phyloP scores from a whole-genome alignment of 2,797 vertebrate species.

The Onychomys torridus region DNA sequence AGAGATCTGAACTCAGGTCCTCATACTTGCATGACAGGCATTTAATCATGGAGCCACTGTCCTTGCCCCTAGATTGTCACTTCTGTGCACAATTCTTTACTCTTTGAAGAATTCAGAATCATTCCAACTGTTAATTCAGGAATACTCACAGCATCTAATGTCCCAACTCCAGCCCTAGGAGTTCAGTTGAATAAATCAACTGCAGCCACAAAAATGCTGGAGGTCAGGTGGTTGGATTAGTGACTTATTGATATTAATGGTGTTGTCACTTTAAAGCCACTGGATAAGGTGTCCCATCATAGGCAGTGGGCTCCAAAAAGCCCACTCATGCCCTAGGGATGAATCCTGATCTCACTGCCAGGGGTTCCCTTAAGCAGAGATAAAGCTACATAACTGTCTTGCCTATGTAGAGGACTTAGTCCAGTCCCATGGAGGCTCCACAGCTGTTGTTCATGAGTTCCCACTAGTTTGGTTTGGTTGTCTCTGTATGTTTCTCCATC shows the following conservation, averaged over 20 bases:
- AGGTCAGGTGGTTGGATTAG: background rate
- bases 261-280: background rate
- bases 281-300: background rate
- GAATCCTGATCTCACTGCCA: no score
- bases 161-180: background rate
- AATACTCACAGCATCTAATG: background rate
- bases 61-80: background rate
- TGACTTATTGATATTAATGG: background rate
- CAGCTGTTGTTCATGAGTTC: no score
- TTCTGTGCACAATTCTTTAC: conserved; percentile 4
- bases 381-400: no score
- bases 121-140: background rate
- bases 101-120: background rate
- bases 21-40: background rate
- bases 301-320: no score
- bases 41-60: background rate
- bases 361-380: no score
- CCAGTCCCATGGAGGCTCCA: no score
- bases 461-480: no score
- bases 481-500: no score
- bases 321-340: no score
- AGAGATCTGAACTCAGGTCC: background rate
- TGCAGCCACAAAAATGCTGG: background rate
- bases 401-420: no score
- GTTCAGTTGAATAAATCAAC: conserved; percentile 36